A percentile compares a stretch with the other conserved stretches of the same genome.
These are phyloP conservation scores for Netelia melanura DNA, from an alignment of 2,888 invertebrate species.

Conservation along the genomic window DNA sequence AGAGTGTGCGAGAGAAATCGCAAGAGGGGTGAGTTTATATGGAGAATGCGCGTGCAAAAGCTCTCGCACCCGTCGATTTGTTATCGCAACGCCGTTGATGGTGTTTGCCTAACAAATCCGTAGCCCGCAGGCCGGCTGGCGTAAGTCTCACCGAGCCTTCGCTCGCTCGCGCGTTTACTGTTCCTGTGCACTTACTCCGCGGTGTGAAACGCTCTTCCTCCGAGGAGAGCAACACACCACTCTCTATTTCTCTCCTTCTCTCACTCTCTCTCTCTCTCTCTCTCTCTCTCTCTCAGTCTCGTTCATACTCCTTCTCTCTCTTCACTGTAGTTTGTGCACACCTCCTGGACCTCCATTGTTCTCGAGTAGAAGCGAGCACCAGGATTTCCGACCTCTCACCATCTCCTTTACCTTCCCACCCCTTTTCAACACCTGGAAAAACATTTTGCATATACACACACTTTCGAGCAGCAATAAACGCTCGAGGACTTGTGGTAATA, in stretches of 20 bases:
- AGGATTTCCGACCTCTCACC: constrained; percentile 39
- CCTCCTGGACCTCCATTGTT: constrained; percentile 50
- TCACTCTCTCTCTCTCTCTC: constrained; percentile 24
- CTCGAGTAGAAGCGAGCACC: constrained; percentile 52
- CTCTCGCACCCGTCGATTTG: constrained; percentile 77
- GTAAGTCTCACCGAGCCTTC: constrained; percentile 60
- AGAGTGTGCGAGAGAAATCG: neutral
- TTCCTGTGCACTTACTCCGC: constrained; percentile 11
- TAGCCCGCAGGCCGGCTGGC: constrained; percentile 73
- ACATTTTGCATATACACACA: constrained; percentile 68
- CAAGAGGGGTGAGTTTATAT: neutral
- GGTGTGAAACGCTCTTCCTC: constrained; percentile 29
- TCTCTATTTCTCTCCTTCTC: too few relatives aligned
- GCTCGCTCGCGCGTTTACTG: constrained; percentile 39
- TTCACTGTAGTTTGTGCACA: constrained; percentile 2
- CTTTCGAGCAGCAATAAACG: constrained; percentile 18
- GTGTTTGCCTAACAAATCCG: constrained; percentile 82
- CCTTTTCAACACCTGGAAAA: constrained; percentile 73
- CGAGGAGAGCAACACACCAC: constrained; percentile 40
- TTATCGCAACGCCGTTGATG: constrained; percentile 79
- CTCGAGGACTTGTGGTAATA: constrained; percentile 35
- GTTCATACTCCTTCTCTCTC: constrained; percentile 40
- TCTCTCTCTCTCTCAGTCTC: constrained; percentile 35
- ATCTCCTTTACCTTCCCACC: constrained; percentile 37
- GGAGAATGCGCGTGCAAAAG: constrained; percentile 67